Base-by-base conservation (phyloP, 1,140 invertebrate species). In the Dolichoris vasculosae region DNA sequence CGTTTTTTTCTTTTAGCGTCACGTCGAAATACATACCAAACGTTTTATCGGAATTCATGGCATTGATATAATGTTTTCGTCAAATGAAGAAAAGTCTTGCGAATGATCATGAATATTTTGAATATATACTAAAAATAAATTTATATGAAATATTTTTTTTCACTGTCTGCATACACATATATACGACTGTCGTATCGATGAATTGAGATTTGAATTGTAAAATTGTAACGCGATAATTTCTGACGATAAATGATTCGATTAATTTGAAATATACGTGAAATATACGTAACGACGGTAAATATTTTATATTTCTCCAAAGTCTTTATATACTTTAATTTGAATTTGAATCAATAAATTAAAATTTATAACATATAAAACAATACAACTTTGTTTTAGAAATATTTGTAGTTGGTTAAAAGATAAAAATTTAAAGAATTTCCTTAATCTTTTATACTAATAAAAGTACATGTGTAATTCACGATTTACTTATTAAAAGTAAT, bases 11-110 rank as follows among this genome's bases (percentile, higher is more conserved):
- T n/a, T 64, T 30, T 4, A 6, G 4, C 30, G 17, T 9, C 26
- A 6, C 30, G 11, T 30, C 59, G 6, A 7, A 20, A n/a, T 64
- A 4, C 15, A 40, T 71, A 40, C 35, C 20, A 9, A 38, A 26
- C 23, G 17, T 71, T 71, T 71, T 71, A 71, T 71, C 67, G 23
- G 23, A 71, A 71, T 71, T 71, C 35, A 7, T 71, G 67, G 40
- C 67, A 40, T 23, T 71, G 35, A 40, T 40, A 40, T 4, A 13
- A 71, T 71, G 20, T 20, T 40, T 4, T 30, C 35, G 17, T 40
- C 35, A 40, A 0, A 71, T 2, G 20, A 71, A 71, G n/a, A 71
- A 71, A 23, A 23, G 17, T 40, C 67, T 71, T 40, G 20, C 38
- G 40, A 71, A 71, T 71, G 67, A 38, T 71, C 11, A 71, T 32